Evolutionary conservation across 1,140 invertebrate species (phyloP), one percentile per base, ranked within the genome.

Genomic region (Papilio polytes): DNA sequence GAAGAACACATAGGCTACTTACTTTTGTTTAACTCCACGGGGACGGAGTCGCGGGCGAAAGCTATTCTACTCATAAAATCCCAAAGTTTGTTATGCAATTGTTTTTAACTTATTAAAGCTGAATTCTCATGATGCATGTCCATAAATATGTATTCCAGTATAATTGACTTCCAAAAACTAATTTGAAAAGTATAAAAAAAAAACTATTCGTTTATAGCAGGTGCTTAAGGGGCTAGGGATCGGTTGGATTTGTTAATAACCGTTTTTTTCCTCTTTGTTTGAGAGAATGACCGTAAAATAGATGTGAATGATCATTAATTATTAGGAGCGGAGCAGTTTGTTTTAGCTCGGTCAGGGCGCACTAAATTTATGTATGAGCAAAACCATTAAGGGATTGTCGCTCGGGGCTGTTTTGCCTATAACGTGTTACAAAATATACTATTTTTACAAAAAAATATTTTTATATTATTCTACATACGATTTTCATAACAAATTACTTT

Each of bases 271-370:
- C 63, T 70, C 63, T 70, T 70, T 89, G 87, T 86, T 87, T 84
- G 81, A 89, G 73, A 85, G 83, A 90, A 88, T 88, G 88, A 89
- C 91, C 92, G 92, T 93, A 91, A 91, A 93, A 93, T 93, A 91
- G 89, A 90, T 89, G 86, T 87, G 87, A 87, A 88, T 89, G 90
- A 89, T 91, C 92, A 92, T 94, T 93, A 93, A 93, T 94, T 94
- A 94, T 91, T 85, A 82, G 80, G 72, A 82, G 81, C 88, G 84
- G 84, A 85, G 88, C 89, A 91, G 90, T 94, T 93, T 94, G 91
- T 94, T 93, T 92, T 91, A 87, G 83, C 86, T 89, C 81, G 86
- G 90, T 94, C 91, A 90, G 85, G 91, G 91, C 85, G 83, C 83
- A 87, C 78, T 77, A 89, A 92, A 91, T 91, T 91, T 92, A 91